phyloP scores from a whole-genome alignment of 2,113 vertebrate species.

The Pelecanus crispus region DNA sequence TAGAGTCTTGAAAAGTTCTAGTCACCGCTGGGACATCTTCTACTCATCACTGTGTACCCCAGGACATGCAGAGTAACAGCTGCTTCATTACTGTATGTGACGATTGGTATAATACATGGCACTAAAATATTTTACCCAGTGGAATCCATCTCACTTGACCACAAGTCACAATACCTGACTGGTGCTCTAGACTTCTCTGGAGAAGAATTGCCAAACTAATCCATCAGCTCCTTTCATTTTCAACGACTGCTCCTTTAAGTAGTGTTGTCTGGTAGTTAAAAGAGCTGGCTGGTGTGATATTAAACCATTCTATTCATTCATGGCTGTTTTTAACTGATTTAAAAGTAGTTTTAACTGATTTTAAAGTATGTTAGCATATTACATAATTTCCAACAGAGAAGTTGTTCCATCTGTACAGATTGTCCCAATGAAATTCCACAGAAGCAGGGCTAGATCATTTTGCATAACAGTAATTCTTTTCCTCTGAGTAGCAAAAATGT shows the following conservation, averaged over 20 bases:
- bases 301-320: background rate
- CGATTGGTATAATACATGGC: background rate
- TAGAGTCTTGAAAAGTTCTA: background rate
- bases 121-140: background rate
- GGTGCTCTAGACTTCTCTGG: background rate
- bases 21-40: background rate
- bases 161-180: background rate
- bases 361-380: background rate
- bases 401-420: background rate
- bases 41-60: background rate
- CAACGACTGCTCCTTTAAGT: background rate
- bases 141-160: background rate
- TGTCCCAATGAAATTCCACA: background rate
- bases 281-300: background rate
- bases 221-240: background rate
- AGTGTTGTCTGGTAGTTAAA: background rate
- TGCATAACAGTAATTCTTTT: background rate
- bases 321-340: background rate
- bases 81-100: background rate
- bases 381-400: background rate
- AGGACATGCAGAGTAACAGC: background rate
- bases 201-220: background rate
- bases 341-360: background rate
- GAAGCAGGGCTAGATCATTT: background rate
- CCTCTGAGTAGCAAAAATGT: background rate